Evolutionary conservation across 2,113 vertebrate genomes (phyloP).

Genomic region (Taurulus bubalis): DNA sequence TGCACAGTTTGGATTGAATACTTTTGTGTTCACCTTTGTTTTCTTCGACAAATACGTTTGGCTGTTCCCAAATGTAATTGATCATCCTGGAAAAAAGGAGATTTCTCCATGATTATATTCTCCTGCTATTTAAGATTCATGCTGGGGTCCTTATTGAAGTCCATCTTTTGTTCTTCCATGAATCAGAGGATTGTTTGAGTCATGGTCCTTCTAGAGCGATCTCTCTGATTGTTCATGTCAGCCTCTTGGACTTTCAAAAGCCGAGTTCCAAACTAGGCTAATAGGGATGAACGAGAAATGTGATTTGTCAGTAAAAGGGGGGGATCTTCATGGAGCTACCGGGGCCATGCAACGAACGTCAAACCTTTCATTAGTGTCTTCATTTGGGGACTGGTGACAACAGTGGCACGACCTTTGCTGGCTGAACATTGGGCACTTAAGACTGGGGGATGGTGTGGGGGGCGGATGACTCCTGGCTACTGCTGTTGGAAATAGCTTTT

Average conservation of each 20-base stretch:
- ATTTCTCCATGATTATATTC: background rate
- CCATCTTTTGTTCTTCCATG: background rate
- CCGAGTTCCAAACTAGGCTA: constrained; percentile 20
- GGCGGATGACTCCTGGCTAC: constrained; percentile 73
- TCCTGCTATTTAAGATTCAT: background rate
- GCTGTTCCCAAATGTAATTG: background rate
- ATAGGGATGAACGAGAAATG: constrained; percentile 34
- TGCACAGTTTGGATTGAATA: background rate
- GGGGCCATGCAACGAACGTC: constrained; percentile 48
- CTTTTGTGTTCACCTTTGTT: background rate
- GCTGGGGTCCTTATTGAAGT: background rate
- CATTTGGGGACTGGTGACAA: constrained; percentile 77
- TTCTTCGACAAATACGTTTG: background rate
- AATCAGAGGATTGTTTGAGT: background rate
- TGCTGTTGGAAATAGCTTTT: constrained; percentile 78
- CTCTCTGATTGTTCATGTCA: constrained; percentile 27
- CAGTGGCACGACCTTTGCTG: constrained; percentile 74
- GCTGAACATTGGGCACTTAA: constrained; percentile 76
- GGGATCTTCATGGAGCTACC: constrained; percentile 45
- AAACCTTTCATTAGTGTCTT: constrained; percentile 82
- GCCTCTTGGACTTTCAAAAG: constrained; percentile 9
- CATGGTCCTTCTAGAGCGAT: background rate
- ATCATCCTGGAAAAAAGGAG: background rate
- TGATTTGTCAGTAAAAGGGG: constrained; percentile 29
- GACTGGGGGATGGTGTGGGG: constrained; percentile 33